Base-by-base conservation (phyloP, 2,797 vertebrate genomes). In the Aselliscus stoliczkanus region DNA sequence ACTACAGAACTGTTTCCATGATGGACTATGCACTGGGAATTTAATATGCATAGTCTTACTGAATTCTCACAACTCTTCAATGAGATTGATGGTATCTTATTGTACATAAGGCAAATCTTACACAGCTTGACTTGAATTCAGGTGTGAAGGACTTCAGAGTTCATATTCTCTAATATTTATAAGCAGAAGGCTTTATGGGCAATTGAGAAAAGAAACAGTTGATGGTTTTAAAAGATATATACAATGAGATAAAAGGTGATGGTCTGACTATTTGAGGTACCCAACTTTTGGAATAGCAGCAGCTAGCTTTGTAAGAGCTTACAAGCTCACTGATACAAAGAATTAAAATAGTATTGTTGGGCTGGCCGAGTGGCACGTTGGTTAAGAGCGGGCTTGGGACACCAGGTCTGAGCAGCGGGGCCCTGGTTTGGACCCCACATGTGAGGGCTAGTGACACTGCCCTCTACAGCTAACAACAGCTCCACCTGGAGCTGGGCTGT, bases 271-370 rank as follows among this genome's bases (percentile, higher is more conserved):
- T 72, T 88, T 64, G 10, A 25, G 34, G 50, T 80, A 67, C 18
- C 21, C 0, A 54, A 39, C 72, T 70, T 94, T 93, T 87, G 21
- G 70, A 96, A 94, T 92, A 44, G 25, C 42, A 67, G 79, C 31
- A 84, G 93, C 44, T 90, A 81, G 54, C 42, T 93, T 60, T 96
- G 11, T 44, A 77, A 95, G 90, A 80, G 58, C 67, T 96, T 75
- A 80, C 31, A 94, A 92, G 54, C 42, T 89, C 37, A 70, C 23
- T 81, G 73, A 94, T 62, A 81, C 18, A 88, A 92, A 94, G 70
- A 86, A 96, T 89, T 58, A 83, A 94, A 83, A 79, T 67, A 73
- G 27, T 64, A 81, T 31, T 82, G 37, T 25, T n/a, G n/a, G n/a
- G n/a, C n/a, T n/a, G n/a, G n/a, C n/a, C n/a, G n/a, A n/a, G n/a